Conservation (phyloP, 2,888 invertebrate species). For the Hirudinaria manillensis region DNA sequence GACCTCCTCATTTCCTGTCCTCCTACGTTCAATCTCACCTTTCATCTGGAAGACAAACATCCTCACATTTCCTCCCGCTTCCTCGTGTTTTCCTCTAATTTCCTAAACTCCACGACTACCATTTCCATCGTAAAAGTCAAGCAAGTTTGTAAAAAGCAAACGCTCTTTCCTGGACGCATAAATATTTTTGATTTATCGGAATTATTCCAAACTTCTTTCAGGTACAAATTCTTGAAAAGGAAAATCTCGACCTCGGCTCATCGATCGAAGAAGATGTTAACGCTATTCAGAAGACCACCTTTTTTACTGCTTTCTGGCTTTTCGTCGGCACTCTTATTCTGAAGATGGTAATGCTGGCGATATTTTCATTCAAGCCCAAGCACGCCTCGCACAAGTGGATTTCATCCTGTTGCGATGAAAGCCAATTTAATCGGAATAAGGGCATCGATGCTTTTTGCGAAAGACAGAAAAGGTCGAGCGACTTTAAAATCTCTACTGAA, state of each 20-base stretch:
- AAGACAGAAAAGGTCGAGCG: background rate
- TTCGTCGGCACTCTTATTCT: background rate
- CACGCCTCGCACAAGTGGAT: background rate
- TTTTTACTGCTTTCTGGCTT: constrained; percentile 4
- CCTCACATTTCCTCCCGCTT: background rate
- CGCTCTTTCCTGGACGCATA: too few species aligned
- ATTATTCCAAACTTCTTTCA: background rate
- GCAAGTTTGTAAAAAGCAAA: background rate
- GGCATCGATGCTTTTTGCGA: background rate
- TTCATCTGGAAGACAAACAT: constrained; percentile 38
- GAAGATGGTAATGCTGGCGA: background rate
- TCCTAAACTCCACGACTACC: background rate
- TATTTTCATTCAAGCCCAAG: background rate
- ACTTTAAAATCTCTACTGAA: background rate
- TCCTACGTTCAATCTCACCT: constrained; percentile 44
- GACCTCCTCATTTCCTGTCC: constrained; percentile 48
- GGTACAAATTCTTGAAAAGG: background rate
- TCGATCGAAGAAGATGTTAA: background rate
- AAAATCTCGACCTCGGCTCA: background rate
- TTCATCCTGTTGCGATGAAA: background rate
- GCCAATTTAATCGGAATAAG: background rate
- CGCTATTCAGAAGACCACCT: background rate
- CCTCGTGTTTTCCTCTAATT: background rate
- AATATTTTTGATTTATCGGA: background rate
- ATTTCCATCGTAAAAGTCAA: background rate